phyloP scores from a whole-genome alignment of 2,888 invertebrate genomes.

The Agriopis marginaria region DNA sequence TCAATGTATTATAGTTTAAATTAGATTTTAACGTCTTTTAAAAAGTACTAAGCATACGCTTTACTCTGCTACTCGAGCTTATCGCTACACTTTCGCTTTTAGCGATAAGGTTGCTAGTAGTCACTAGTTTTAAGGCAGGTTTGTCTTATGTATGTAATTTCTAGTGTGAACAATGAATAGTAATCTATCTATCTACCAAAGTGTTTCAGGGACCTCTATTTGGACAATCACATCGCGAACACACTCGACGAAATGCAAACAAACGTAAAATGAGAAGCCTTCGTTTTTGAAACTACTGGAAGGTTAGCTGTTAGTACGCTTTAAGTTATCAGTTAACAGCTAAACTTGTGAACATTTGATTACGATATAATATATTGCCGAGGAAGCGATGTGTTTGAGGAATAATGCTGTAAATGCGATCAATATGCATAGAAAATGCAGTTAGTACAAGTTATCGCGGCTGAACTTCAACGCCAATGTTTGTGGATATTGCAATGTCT shows the following conservation, averaged over 20 bases:
- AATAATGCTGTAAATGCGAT: conserved; percentile 77
- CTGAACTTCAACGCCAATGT: conserved; percentile 70
- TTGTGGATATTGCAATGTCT: conserved; percentile 58
- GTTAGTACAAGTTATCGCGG: conserved; percentile 80
- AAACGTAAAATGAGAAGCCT: conserved; percentile 73
- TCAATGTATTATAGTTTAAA: conserved; percentile 48
- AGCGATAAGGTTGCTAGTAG: no score
- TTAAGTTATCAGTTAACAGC: conserved; percentile 63
- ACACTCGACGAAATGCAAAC: conserved; percentile 62
- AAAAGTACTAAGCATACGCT: conserved; percentile 5
- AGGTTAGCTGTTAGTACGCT: conserved; percentile 72
- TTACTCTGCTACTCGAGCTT: not conserved
- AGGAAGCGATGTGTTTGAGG: conserved; percentile 82
- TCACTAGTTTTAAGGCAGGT: no score
- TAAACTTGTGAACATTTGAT: conserved; percentile 68
- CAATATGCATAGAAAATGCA: conserved; percentile 78
- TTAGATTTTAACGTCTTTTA: conserved; percentile 31
- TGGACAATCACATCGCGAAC: conserved; percentile 13
- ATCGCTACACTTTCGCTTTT: no score
- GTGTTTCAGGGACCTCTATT: conserved; percentile 14
- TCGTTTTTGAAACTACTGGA: conserved; percentile 63
- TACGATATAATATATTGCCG: conserved; percentile 70
- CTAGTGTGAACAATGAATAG: no score
- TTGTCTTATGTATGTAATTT: no score
- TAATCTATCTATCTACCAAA: not conserved